Evolutionary conservation across 1,140 invertebrate species (phyloP), one percentile per base, ranked within the genome.

Genomic region (Rhynchophorus ferrugineus): DNA sequence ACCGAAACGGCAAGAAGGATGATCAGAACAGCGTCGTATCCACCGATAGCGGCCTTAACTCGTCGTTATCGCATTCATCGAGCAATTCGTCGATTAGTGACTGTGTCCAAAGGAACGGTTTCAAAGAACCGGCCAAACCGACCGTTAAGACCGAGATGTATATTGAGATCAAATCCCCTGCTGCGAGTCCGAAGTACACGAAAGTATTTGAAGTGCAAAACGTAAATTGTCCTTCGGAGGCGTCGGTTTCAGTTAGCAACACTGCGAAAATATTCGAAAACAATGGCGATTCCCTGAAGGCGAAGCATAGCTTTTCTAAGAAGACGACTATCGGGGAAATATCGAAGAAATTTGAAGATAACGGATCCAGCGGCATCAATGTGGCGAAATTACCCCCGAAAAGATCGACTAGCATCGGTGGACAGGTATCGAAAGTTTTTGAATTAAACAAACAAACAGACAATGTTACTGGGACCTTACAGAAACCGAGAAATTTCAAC

Each of bases 141-240:
- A 61, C 38, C 29, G 59, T 64, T 8, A 66, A 61, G 50, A 62
- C 57, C 24, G 65, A 67, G 48, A 58, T 67, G 41, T 63, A 60
- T 35, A 58, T 66, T n/a, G 44, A 66, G 44, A 61, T 66, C 33
- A 61, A 54, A 21, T 35, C 50, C 39, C 43, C 34, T 38, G 8
- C 21, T 11, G 17, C 3, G 20, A 13, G 34, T 29, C 13, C 13
- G 36, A 41, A 51, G 24, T 3, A 29, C 7, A 44, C 39, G 11
- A 20, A 51, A 37, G 20, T 43, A 17, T 46, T 51, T 24, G 37
- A 54, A 22, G 19, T 52, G 13, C 11, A 24, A 13, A 42, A 38
- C 11, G 34, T 53, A 3, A 44, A 50, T 42, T 37, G 19, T 24
- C 49, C 45, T 14, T 16, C 17, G 21, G 51, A 58, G 51, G 17